phyloP scores from a whole-genome alignment of 2,113 vertebrate genomes.

The Fulica atra region DNA sequence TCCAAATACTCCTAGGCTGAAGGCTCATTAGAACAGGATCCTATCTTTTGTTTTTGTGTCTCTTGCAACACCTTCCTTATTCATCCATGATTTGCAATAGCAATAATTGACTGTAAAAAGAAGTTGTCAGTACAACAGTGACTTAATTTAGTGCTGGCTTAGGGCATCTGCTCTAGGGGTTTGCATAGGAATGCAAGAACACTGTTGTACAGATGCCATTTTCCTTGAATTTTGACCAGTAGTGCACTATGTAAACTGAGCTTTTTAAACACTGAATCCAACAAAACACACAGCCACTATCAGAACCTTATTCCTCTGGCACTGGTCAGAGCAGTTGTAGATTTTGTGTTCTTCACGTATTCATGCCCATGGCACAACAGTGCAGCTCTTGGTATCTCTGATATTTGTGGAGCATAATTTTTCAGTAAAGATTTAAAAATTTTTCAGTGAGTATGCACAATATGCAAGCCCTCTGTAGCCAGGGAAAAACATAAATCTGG shows the following conservation, averaged over 20 bases:
- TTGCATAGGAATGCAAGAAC: neutral
- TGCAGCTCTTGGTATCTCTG: neutral
- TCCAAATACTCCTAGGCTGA: neutral
- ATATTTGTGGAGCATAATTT: neutral
- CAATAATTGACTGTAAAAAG: neutral
- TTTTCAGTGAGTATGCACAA: neutral
- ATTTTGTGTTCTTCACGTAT: neutral
- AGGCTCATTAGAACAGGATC: neutral
- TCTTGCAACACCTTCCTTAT: neutral
- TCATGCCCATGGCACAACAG: neutral
- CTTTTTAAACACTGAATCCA: neutral
- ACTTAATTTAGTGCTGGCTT: neutral
- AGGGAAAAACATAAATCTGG: neutral
- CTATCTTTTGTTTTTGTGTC: neutral
- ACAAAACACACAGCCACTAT: neutral
- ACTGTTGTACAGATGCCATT: neutral
- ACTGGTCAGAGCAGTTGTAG: neutral
- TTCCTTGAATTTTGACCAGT: neutral
- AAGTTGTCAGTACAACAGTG: neutral
- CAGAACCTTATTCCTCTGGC: neutral
- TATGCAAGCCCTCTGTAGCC: neutral
- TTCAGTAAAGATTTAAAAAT: neutral
- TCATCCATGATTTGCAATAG: neutral
- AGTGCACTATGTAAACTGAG: neutral
- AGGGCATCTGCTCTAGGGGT: neutral